Evolutionary conservation across 2,888 invertebrate genomes (phyloP).

Genomic region (Hyposoter dolosus): DNA sequence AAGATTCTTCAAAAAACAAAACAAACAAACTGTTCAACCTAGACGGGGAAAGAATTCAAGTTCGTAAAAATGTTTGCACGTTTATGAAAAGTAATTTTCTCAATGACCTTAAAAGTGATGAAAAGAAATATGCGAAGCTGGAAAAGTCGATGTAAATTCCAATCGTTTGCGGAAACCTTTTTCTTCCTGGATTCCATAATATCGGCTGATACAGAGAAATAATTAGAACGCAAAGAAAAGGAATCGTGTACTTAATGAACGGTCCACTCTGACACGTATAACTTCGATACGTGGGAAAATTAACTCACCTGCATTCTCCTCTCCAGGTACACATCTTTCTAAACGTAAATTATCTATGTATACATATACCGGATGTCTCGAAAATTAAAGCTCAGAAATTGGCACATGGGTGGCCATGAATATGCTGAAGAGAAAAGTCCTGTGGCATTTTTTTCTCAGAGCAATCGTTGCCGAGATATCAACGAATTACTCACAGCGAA

Average conservation of each 20-base stretch:
- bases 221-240: constrained; percentile 26
- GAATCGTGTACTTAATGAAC: constrained; percentile 48
- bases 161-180: constrained; percentile 21
- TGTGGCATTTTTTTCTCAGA: not conserved
- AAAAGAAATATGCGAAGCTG: not conserved
- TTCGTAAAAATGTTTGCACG: not conserved
- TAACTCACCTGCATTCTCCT: constrained; percentile 31
- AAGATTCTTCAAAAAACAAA: not conserved
- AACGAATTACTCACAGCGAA: not conserved
- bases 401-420: not conserved
- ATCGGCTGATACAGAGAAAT: constrained; percentile 38
- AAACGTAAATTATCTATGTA: not conserved
- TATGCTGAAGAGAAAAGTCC: not conserved
- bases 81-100: not conserved
- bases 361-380: not conserved
- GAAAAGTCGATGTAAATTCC: constrained; percentile 6
- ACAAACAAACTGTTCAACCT: not conserved
- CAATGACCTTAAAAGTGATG: constrained; percentile 5
- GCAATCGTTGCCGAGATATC: not conserved
- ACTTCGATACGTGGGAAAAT: constrained; percentile 63
- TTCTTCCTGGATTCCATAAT: constrained; percentile 60
- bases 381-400: not conserved
- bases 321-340: constrained; percentile 10
- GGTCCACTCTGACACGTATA: constrained; percentile 45
- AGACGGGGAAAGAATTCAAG: not conserved